Percentiles rank a stretch among this genome's conserved stretches.
Evolutionary conservation across 2,113 vertebrate species (phyloP).

Genomic region (Saimiri boliviensis): DNA sequence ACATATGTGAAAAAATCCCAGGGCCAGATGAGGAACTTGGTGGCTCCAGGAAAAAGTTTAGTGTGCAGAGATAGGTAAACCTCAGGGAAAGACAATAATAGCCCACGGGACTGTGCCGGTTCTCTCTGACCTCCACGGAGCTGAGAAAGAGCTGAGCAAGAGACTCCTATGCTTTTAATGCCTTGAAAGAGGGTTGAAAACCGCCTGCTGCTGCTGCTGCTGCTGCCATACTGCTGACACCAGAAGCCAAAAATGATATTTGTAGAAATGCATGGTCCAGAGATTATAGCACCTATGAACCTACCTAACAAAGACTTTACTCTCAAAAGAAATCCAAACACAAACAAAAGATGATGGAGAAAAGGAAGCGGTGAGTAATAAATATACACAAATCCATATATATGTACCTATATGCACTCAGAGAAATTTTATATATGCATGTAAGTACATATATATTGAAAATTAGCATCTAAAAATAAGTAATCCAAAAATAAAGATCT

Average conservation of each 20-base stretch:
- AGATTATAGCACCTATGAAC: background rate
- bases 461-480: background rate
- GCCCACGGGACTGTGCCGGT: too few species aligned
- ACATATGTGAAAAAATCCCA: background rate
- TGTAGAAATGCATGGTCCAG: background rate
- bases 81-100: background rate
- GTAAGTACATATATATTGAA: background rate
- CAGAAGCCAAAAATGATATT: background rate
- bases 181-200: background rate
- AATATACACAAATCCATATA: background rate
- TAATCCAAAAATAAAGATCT: conserved; percentile 15
- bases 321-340: background rate
- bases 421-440: background rate
- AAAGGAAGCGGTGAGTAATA: background rate
- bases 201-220: background rate
- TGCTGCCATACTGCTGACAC: background rate
- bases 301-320: background rate
- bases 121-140: background rate
- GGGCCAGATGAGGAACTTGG: background rate
- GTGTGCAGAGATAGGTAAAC: background rate
- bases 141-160: background rate
- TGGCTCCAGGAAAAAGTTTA: background rate
- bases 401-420: background rate
- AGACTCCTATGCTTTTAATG: background rate
- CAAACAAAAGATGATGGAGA: background rate